Percentiles rank a stretch among this genome's conserved stretches.
phyloP scores from a whole-genome alignment of 2,113 vertebrate species.

The Phylloscopus trochilus region DNA sequence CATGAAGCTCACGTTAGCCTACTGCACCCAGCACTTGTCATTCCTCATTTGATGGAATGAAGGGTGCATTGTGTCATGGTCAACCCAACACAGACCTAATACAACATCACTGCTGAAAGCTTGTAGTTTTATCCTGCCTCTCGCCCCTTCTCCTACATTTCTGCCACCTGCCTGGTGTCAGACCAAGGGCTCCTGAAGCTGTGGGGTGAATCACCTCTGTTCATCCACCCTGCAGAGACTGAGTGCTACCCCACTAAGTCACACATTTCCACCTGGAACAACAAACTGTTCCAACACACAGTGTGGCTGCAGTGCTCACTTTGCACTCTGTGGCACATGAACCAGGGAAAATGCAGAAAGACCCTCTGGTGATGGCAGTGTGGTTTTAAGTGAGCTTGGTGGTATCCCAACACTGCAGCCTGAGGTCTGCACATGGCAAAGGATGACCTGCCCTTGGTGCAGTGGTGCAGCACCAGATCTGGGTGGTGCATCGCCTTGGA shows the following conservation, averaged over 20 bases:
- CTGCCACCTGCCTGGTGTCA: background rate
- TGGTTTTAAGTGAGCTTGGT: background rate
- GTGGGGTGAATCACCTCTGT: background rate
- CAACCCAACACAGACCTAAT: background rate
- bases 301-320: background rate
- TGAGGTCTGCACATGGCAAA: background rate
- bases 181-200: background rate
- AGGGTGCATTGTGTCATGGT: background rate
- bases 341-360: background rate
- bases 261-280: background rate
- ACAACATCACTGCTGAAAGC: background rate
- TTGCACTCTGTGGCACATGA: background rate
- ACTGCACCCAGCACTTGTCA: background rate
- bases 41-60: background rate
- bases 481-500: background rate
- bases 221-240: background rate
- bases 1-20: background rate
- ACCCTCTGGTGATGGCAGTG: background rate
- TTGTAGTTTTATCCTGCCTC: background rate
- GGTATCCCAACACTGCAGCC: background rate
- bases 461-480: background rate
- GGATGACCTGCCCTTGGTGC: background rate
- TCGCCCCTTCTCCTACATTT: too few relatives aligned
- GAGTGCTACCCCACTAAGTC: background rate
- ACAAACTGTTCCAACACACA: accelerated